Evolutionary conservation across 2,797 vertebrate genomes (phyloP), one percentile per base, ranked within the genome.

Genomic region (Eulemur coronatus): DNA sequence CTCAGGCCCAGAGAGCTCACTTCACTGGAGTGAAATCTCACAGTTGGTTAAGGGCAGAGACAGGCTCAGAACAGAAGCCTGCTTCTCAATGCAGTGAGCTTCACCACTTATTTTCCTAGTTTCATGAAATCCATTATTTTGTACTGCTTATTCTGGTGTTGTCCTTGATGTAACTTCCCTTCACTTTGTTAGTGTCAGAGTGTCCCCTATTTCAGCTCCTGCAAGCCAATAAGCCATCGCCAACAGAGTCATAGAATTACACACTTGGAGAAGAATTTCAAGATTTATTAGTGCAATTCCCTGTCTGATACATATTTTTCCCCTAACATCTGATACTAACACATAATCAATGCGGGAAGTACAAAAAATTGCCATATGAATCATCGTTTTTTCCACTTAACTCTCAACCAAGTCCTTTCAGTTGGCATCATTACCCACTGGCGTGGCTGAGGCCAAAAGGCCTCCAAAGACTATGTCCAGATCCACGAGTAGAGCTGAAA

Each of bases 401-500:
- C 38, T 46, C n/a, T 26, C 12, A 17, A n/a, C 11, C 13, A 28
- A 6, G n/a, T 7, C 30, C 14, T 22, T 70, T 15, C 30, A 38
- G 14, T 28, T 73, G 15, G 13, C 57, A 1, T 24, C 43, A 38
- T 12, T 20, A 20, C 12, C 59, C n/a, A 5, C 26, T 43, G 41
- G 30, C 2, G 2, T 14, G 57, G 57, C 6, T 5, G 52, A 93
- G 46, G 35, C 65, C 5, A 20, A 15, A 22, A 50, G 20, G 13
- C 11, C 6, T 57, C 7, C 18, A 20, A 26, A 70, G 11, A 14
- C n/a, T 33, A 0, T 7, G 5, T 4, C 50, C 26, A 10, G 6
- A 20, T 2, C 43, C 35, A 1, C 24, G 20, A 15, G 7, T 1
- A 2, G 13, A 79, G 7, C 38, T 0, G 0, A 2, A 4, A 17